A percentile compares a stretch with the other conserved stretches of the same genome.
phyloP scores from a whole-genome alignment of 2,113 vertebrate genomes.

The Cromileptes altivelis region DNA sequence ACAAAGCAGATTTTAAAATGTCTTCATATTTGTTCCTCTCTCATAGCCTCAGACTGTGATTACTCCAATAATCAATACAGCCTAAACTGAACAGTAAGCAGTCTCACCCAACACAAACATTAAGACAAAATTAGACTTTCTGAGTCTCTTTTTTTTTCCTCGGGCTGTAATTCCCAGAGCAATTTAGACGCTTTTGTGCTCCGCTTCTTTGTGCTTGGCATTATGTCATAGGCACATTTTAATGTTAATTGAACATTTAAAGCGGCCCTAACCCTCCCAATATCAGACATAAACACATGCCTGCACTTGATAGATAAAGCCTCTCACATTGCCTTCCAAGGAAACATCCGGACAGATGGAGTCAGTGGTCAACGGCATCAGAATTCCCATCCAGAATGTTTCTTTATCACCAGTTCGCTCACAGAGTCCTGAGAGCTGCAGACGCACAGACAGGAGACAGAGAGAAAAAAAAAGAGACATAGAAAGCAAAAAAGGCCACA shows the following conservation, averaged over 20 bases:
- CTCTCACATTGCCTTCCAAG: conserved; percentile 51
- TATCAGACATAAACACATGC: conserved; percentile 76
- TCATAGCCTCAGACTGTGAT: conserved; percentile 45
- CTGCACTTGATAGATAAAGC: conserved; percentile 82
- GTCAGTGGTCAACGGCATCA: conserved; percentile 66
- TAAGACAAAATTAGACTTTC: conserved; percentile 60
- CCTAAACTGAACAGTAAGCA: conserved; percentile 48
- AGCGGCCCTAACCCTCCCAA: conserved; percentile 61
- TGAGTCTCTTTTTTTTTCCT: conserved; percentile 12
- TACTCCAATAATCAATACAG: conserved; percentile 58
- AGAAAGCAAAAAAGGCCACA: conserved; percentile 22
- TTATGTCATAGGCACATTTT: conserved; percentile 78
- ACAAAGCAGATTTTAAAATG: conserved; percentile 57
- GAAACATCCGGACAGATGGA: conserved; percentile 62
- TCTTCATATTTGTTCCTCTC: conserved; percentile 50
- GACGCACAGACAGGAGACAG: conserved; percentile 17
- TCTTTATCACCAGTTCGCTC: conserved; percentile 53
- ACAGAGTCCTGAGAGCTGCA: conserved; percentile 39
- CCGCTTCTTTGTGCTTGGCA: conserved; percentile 68
- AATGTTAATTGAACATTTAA: conserved; percentile 82
- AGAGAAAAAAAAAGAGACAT: conserved; percentile 9
- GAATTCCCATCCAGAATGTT: conserved; percentile 54
- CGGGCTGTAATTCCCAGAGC: conserved; percentile 65
- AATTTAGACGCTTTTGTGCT: conserved; percentile 75
- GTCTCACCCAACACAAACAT: conserved; percentile 54